Percentiles rank a stretch among this genome's conserved stretches.
phyloP scores from a whole-genome alignment of 2,888 invertebrate genomes.

The Acleris laterana region DNA sequence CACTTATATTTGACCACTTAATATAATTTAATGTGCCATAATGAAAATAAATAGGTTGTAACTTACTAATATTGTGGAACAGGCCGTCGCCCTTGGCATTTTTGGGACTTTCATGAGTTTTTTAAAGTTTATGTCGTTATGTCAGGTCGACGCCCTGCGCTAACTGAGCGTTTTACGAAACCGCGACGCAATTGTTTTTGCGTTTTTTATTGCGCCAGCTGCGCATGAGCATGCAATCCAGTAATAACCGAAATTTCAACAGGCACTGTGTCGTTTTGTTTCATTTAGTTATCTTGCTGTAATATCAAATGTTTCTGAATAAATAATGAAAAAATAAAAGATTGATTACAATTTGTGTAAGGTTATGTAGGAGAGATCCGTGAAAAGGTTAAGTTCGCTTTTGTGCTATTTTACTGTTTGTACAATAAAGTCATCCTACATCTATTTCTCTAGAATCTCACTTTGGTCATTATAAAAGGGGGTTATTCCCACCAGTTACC shows the following conservation, averaged over 20 bases:
- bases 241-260: conserved; percentile 28
- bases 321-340: too few species aligned
- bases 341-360: too few species aligned
- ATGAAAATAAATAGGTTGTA: neutral
- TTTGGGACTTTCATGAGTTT: conserved; percentile 5
- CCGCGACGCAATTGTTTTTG: conserved; percentile 31
- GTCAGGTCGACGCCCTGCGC: conserved; percentile 10
- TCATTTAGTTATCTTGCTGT: too few species aligned
- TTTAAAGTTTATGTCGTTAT: conserved; percentile 7
- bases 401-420: too few species aligned
- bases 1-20: too few species aligned
- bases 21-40: neutral
- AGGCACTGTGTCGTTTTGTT: conserved; percentile 6
- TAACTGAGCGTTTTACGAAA: conserved; percentile 24
- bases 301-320: too few species aligned
- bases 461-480: rapidly evolving
- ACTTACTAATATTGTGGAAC: neutral
- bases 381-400: too few species aligned
- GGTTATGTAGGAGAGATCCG: too few species aligned
- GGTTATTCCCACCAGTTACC: too few species aligned
- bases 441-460: too few species aligned
- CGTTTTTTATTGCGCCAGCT: conserved; percentile 30
- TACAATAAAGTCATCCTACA: too few species aligned
- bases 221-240: conserved; percentile 25
- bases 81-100: conserved; percentile 1